These are phyloP conservation scores for Hydractinia echinata DNA, from an alignment of 30 jellyfish, hydroid and myxozoan species.

Conservation along the genomic window DNA sequence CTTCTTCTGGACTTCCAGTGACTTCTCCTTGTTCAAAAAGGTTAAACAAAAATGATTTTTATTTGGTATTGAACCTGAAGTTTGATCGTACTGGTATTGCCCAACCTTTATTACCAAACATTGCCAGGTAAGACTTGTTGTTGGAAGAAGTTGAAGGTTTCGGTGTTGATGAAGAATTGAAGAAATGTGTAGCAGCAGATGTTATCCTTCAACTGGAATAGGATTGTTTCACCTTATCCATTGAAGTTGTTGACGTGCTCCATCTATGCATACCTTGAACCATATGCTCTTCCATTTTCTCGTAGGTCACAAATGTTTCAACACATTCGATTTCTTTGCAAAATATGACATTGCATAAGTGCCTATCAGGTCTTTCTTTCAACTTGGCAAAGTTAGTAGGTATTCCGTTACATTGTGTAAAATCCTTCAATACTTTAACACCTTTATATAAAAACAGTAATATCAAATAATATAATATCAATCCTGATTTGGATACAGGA, in stretches of 20 bases:
- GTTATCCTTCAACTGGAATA: neutral
- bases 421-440: neutral
- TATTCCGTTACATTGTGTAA: neutral
- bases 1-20: neutral
- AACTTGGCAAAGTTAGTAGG: too few relatives aligned
- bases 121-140: too few relatives aligned
- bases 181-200: neutral
- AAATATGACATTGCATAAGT: neutral
- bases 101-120: neutral
- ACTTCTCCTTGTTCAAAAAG: neutral
- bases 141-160: neutral
- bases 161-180: neutral
- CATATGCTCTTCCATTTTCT: neutral
- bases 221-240: neutral
- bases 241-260: neutral
- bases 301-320: neutral
- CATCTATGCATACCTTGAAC: neutral
- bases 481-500: too few relatives aligned
- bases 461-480: too few relatives aligned
- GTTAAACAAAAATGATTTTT: neutral
- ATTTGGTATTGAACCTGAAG: neutral
- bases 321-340: neutral
- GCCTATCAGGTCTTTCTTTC: neutral
- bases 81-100: neutral
- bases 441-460: too few relatives aligned